Base-by-base conservation (phyloP, 1,140 invertebrate genomes). In the Andrena cerasifolii region DNA sequence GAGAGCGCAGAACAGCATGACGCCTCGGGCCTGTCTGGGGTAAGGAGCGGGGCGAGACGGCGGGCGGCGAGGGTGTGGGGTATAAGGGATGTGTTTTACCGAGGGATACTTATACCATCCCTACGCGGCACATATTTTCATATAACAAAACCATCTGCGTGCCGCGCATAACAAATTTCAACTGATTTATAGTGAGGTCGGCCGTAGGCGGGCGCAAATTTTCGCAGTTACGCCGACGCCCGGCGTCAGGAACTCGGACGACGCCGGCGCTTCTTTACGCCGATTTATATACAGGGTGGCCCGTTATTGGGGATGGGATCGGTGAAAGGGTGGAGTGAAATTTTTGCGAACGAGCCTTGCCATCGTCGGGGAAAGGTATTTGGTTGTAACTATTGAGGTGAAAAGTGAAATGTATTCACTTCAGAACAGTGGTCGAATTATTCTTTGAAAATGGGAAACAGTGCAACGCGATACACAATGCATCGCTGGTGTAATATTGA, bases 91-190 rank as follows among this genome's bases (percentile, higher is more conserved):
- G 90, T 92, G 90, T 90, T 92, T 91, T 91, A 91, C 86, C 88
- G 87, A 88, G 91, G 91, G 89, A 91, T 91, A 91, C 90, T 92
- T 91, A 91, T 87, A 84, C 88, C 91, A 89, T 92, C 91, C 91
- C 91, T 88, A 87, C 82, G 88, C 89, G 90, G 91, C 91, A 92
- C 91, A 93, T 93, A 92, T 93, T 92, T 93, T 93, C 91, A 93
- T 93, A 92, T 93, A 92, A 93, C 92, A 92, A 93, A 92, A 93
- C 91, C 92, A 93, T 93, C 92, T 93, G 92, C 91, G 92, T 91
- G 91, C 91, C 86, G 90, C 88, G 91, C 91, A 90, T 92, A 92
- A 93, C 91, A 92, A 93, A 93, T 92, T 92, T 92, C 90, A 85
- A 88, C 90, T 93, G 92, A 93, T 93, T 93, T 93, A 93, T 93